phyloP scores from a whole-genome alignment of 2,797 vertebrate species.

The Hemibagrus guttatus region DNA sequence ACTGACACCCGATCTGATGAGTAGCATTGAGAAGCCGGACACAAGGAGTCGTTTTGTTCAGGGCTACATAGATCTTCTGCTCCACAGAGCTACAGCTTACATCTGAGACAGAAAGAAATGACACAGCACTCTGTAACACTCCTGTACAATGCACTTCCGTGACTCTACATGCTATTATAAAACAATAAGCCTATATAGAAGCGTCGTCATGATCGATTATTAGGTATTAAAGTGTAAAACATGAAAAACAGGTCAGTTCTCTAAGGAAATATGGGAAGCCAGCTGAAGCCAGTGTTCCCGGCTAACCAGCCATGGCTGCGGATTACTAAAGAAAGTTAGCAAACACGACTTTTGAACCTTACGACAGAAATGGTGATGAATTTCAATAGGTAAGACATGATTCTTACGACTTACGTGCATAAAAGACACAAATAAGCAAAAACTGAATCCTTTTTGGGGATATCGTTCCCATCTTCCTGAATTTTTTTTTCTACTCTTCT shows the following conservation, averaged over 20 bases:
- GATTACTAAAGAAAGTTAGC: not conserved
- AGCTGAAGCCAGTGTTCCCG: not conserved
- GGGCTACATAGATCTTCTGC: slow-evolving; percentile 89
- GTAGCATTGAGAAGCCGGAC: slow-evolving; percentile 94
- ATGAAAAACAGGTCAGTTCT: not conserved
- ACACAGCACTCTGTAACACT: not conserved
- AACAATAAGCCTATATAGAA: not conserved
- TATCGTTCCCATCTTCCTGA: slow-evolving; percentile 77
- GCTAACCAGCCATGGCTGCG: not conserved
- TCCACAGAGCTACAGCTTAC: slow-evolving; percentile 82
- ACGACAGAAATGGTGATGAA: not conserved
- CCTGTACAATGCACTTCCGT: not conserved
- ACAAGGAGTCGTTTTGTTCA: slow-evolving; percentile 86
- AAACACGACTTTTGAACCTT: not conserved
- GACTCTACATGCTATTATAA: not conserved
- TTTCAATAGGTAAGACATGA: not conserved
- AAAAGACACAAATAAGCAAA: not conserved
- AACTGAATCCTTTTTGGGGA: slow-evolving; percentile 53
- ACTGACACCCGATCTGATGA: slow-evolving; percentile 96
- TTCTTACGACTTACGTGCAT: slow-evolving; percentile 19
- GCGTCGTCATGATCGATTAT: fast-evolving
- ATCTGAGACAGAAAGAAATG: slow-evolving; percentile 58
- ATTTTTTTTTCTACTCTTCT: slow-evolving; percentile 59
- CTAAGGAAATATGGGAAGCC: not conserved
- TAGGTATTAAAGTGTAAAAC: not conserved